Evolutionary conservation across 35 echinoderm and acorn worm genomes (phyloP).

Genomic region (Patiria miniata): DNA sequence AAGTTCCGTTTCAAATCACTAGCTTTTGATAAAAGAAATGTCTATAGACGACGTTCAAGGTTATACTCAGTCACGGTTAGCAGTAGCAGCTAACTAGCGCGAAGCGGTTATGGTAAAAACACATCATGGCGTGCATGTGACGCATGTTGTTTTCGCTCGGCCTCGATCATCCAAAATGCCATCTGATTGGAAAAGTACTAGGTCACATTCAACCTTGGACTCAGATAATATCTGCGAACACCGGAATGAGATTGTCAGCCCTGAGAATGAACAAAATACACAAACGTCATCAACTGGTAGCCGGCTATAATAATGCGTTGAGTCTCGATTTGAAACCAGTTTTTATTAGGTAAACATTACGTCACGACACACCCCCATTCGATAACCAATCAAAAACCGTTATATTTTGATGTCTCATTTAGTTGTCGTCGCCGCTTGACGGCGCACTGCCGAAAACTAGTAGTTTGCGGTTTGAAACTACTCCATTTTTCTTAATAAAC

Average conservation of each 20-base stretch:
- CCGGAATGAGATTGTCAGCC: neutral
- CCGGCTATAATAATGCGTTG: neutral
- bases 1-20: no score
- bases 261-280: neutral
- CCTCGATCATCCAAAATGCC: neutral
- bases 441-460: no score
- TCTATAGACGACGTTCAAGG: no score
- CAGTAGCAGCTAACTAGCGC: no score
- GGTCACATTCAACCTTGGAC: neutral
- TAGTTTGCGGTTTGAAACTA: no score
- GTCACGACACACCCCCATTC: constrained; percentile 16
- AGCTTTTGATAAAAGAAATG: no score
- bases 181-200: constrained; percentile 31
- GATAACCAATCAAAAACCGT: neutral
- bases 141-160: neutral
- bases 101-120: no score
- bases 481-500: no score
- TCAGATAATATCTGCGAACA: neutral
- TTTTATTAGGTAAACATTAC: constrained; percentile 1
- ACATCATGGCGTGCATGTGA: no score
- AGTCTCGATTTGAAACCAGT: neutral
- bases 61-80: no score
- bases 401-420: no score
- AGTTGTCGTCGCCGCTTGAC: no score
- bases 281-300: neutral